Base-by-base conservation (phyloP, 1,140 invertebrate genomes). In the Copidosoma floridanum region DNA sequence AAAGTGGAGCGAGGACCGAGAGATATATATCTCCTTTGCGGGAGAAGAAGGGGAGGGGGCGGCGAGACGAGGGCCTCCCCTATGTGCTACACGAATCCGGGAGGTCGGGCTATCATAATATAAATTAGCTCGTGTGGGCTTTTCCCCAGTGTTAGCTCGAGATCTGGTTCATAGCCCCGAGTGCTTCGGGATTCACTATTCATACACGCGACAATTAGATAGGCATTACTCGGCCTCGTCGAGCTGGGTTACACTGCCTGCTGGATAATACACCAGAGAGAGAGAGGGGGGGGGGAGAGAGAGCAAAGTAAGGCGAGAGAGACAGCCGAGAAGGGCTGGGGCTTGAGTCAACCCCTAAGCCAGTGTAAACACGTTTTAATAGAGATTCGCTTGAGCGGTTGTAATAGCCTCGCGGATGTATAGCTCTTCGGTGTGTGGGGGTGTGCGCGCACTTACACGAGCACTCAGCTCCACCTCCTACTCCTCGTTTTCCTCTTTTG, bases 361-460 rank as follows among this genome's bases (percentile, higher is more conserved):
- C 77, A 80, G 78, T 79, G 77, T 79, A 80, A 80, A 80, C 77
- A 80, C 77, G 76, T 79, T 80, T 80, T 79, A 80, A 80, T 80
- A 80, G 78, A 79, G 78, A 79, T 80, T 80, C 78, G 78, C 78
- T 80, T 76, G 78, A 80, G 78, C 78, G 78, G 75, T 75, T 78
- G 80, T 81, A 80, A 81, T 81, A 81, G 78, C 77, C 76, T 79
- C 77, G 74, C 77, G 76, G 76, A n/a, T n/a, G n/a, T n/a, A n/a
- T n/a, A n/a, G n/a, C n/a, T n/a, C n/a, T n/a, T n/a, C n/a, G n/a
- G n/a, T n/a, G n/a, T n/a, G n/a, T n/a, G n/a, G n/a, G n/a, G n/a
- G n/a, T n/a, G n/a, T n/a, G n/a, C n/a, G n/a, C n/a, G n/a, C n/a
- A n/a, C n/a, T n/a, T n/a, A n/a, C n/a, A n/a, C n/a, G n/a, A n/a